These are phyloP conservation scores for Harlomillsia oculata DNA, from an alignment of 1,140 invertebrate species.

Conservation along the genomic window DNA sequence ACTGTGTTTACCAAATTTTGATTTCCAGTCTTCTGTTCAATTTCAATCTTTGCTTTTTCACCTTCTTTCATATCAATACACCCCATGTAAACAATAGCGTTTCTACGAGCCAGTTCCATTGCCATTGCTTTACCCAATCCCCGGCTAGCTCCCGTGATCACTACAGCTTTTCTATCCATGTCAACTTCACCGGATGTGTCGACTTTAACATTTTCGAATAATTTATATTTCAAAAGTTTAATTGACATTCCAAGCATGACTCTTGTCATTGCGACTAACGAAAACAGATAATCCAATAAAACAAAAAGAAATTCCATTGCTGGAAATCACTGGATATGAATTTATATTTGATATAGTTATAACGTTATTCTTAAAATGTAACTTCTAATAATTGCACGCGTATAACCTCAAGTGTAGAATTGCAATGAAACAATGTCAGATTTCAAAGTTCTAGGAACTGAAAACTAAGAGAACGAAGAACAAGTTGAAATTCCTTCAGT, in stretches of 20 bases:
- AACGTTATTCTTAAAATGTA: too few relatives aligned
- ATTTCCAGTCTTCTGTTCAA: slow-evolving; percentile 1
- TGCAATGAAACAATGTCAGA: too few relatives aligned
- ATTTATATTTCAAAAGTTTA: not conserved
- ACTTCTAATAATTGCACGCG: too few relatives aligned
- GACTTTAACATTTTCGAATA: slow-evolving; percentile 44
- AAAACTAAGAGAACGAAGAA: too few relatives aligned
- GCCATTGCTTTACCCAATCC: slow-evolving; percentile 48
- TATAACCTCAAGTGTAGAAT: too few relatives aligned
- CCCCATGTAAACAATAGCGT: slow-evolving; percentile 62
- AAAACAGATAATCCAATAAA: too few relatives aligned
- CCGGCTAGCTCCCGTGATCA: slow-evolving; percentile 52
- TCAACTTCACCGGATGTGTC: slow-evolving; percentile 46
- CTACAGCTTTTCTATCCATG: slow-evolving; percentile 45
- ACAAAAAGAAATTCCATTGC: too few relatives aligned
- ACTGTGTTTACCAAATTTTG: slow-evolving; percentile 13
- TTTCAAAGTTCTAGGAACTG: too few relatives aligned
- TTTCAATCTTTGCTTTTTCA: not conserved
- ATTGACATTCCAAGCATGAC: not conserved
- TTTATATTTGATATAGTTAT: too few relatives aligned
- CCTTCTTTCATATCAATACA: slow-evolving; percentile 11
- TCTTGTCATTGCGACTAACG: too few relatives aligned
- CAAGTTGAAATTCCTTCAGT: too few relatives aligned
- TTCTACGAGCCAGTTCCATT: slow-evolving; percentile 52
- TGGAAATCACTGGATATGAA: too few relatives aligned